A percentile compares a stretch with the other conserved stretches of the same genome.
Evolutionary conservation across 2,888 invertebrate species (phyloP).

Genomic region (Xestia sexstrigata): DNA sequence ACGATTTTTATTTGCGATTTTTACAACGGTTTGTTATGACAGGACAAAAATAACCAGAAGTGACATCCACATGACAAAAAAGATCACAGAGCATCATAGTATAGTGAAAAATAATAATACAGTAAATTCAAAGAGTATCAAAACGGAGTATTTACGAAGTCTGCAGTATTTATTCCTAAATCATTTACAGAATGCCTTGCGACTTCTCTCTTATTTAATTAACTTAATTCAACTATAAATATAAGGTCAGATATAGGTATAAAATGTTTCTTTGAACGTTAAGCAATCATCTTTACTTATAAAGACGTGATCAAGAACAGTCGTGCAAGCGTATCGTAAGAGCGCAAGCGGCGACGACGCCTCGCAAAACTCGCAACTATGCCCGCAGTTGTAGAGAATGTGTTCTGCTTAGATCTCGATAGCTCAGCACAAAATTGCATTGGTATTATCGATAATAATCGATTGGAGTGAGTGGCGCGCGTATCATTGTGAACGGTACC

Average conservation of each 20-base stretch:
- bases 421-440: slow-evolving; percentile 75
- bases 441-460: slow-evolving; percentile 80
- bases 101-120: no score
- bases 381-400: slow-evolving; percentile 47
- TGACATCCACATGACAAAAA: background rate
- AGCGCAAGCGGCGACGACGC: slow-evolving; percentile 9
- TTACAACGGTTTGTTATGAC: background rate
- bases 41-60: background rate
- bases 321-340: slow-evolving; percentile 27
- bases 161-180: background rate
- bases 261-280: slow-evolving; percentile 51
- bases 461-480: slow-evolving; percentile 75
- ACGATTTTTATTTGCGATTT: background rate
- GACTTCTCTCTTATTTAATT: slow-evolving; percentile 3
- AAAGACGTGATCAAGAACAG: slow-evolving; percentile 58
- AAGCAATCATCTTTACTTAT: slow-evolving; percentile 50
- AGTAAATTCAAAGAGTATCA: background rate
- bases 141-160: no score
- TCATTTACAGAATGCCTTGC: background rate
- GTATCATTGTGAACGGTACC: slow-evolving; percentile 81
- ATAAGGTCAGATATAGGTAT: slow-evolving; percentile 28
- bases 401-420: slow-evolving; percentile 68
- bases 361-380: slow-evolving; percentile 18
- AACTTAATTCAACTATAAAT: slow-evolving; percentile 6
- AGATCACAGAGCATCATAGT: background rate